Evolutionary conservation across 2,888 invertebrate genomes (phyloP).

Genomic region (Agonopterix subpropinquella): DNA sequence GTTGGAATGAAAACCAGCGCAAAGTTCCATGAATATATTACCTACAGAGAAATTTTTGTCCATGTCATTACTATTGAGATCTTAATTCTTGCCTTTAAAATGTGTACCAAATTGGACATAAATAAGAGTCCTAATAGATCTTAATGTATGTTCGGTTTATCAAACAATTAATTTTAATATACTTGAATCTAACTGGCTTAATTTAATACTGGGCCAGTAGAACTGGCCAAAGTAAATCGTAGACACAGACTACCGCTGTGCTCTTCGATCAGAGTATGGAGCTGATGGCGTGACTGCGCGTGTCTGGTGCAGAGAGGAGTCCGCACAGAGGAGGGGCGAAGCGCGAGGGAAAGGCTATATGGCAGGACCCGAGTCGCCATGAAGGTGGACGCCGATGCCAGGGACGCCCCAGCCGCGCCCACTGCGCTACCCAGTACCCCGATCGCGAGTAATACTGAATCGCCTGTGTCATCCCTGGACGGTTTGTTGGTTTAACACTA

Average conservation of each 20-base stretch:
- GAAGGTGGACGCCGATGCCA: conserved; percentile 55
- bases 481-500: conserved; percentile 59
- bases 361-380: conserved; percentile 39
- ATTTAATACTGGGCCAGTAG: too few species aligned
- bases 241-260: conserved; percentile 12
- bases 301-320: conserved; percentile 58
- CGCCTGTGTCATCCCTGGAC: conserved; percentile 64
- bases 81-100: not conserved
- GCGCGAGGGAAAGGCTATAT: conserved; percentile 38
- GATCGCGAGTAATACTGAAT: conserved; percentile 62
- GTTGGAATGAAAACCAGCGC: not conserved
- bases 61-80: not conserved
- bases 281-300: conserved; percentile 46
- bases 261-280: conserved; percentile 28
- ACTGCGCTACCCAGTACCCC: conserved; percentile 37
- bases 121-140: not conserved
- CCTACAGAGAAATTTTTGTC: not conserved
- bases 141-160: not conserved
- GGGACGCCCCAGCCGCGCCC: conserved; percentile 45
- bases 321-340: conserved; percentile 31
- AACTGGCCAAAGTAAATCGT: not conserved
- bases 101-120: too few species aligned
- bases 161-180: too few species aligned
- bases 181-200: too few species aligned
- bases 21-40: not conserved